Evolutionary conservation across 1,140 invertebrate genomes (phyloP), one percentile per base, ranked within the genome.

Genomic region (Nomia melanderi): DNA sequence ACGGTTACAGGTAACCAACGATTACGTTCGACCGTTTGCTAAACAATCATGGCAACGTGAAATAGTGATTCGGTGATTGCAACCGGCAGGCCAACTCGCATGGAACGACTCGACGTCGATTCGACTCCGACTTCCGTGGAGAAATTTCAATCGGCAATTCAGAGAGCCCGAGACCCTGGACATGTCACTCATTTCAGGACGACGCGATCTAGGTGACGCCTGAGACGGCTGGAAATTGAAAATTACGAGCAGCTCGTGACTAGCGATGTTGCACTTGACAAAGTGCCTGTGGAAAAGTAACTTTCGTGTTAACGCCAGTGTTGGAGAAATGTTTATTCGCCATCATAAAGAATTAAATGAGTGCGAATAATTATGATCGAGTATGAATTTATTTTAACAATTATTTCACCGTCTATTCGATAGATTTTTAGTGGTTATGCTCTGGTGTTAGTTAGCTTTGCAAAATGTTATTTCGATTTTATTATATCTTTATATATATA

Each of bases 81-180:
- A 50, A 17, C 12, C 36, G 25, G 7, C 25, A 1, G 12, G 9
- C 2, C 50, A n/a, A 69, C 25, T 41, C 36, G 36, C 41, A 29
- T 20, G 54, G 17, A 59, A 60, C 39, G 36, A 29, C 14, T 12
- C 23, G 7, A 63, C 23, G 47, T 14, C 31, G 33, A 69, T 20
- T 5, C 29, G 23, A 12, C 20, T 20, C 27, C 17, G 27, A 25
- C 11, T 56, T 33, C 36, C 70, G 47, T 23, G 17, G 72, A 27
- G 27, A 71, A 80, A 63, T 78, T 72, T 80, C 75, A 17, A 71
- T 78, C 65, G 39, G 27, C 39, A 53, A 80, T 78, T 66, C 36
- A 27, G 53, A 62, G 47, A 69, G 14, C 36, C n/a, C 54, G 33
- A 76, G 72, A 75, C 20, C 33, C 71, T 54, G 17, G 29, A 27